These are phyloP conservation scores for Lemur catta DNA, from an alignment of 2,797 vertebrate species.

Conservation along the genomic window DNA sequence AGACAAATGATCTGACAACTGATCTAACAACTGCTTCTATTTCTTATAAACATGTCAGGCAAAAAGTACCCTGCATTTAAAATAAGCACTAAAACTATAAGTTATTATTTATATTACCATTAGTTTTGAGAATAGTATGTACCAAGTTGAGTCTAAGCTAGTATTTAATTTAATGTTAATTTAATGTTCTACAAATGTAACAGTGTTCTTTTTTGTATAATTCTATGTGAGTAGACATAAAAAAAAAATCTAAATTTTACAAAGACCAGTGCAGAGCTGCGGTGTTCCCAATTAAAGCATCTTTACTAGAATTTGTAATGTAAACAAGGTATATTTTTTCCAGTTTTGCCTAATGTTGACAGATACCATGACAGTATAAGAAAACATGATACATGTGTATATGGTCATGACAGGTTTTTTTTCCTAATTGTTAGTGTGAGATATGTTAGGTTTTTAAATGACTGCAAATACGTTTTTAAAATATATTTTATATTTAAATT, in stretches of 20 bases:
- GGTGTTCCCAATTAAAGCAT: slow-evolving; percentile 4
- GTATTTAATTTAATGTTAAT: neutral
- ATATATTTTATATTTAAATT: slow-evolving; percentile 5
- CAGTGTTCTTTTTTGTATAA: neutral
- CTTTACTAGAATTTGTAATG: neutral
- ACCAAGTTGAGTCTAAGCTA: neutral
- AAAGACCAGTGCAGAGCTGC: neutral
- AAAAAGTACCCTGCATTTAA: slow-evolving; percentile 28
- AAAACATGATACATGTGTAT: neutral
- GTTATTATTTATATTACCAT: slow-evolving; percentile 3
- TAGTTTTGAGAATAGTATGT: neutral
- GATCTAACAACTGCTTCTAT: neutral
- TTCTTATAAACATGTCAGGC: slow-evolving; percentile 2
- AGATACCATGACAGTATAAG: neutral
- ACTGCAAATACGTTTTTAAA: neutral
- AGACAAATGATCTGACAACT: neutral
- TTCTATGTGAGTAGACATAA: neutral
- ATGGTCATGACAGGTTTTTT: neutral
- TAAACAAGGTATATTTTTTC: neutral
- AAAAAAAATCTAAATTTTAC: slow-evolving; percentile 19
- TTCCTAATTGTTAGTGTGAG: neutral
- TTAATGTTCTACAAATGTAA: neutral
- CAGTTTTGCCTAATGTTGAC: neutral
- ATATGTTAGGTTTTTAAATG: slow-evolving; percentile 8
- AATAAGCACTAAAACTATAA: slow-evolving; percentile 16